Base-by-base conservation (phyloP, 2,888 invertebrate genomes). In the Xylocampa areola region DNA sequence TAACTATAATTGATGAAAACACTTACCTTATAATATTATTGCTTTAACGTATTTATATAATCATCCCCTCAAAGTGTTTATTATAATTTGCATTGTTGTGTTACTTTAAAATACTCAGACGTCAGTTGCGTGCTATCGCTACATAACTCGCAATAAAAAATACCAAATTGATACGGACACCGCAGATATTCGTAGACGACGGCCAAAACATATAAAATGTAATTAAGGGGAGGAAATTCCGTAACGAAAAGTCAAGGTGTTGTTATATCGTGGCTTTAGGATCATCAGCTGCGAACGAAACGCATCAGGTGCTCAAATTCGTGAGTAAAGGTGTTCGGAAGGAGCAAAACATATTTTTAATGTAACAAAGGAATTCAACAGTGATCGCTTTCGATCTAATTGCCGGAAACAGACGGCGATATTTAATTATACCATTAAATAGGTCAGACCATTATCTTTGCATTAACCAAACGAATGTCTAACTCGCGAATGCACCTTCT, bases 241-340 rank as follows among this genome's bases (percentile, higher is more conserved):
- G 84, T 86, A 89, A 88, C 88, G 85, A 87, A 89, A 84, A 86
- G 84, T 85, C 89, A 89, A 90, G 90, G 90, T 90, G 89, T 85
- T 79, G 76, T 73, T 62, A 74, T 76, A 76, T 77, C 72, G 72
- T 74, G 71, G 76, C 77, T 74, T 79, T 75, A 77, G 79, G 77
- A 79, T 79, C 79, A 86, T 88, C 89, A 90, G 75, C 75, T 75
- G 75, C 75, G 70, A 66, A 70, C 76, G 60, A 69, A 77, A 76
- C 80, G 73, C 76, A 87, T 90, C 90, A 90, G 90, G 90, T 89
- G 90, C 84, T 81, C 82, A 86, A 86, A 84, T 87, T 89, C 86
- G 86, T 89, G 79, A 77, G 81, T 79, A 89, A 90, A 90, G 90
- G 90, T 90, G 90, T 81, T 84, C 81, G 75, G 73, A 73, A 67